A percentile compares a stretch with the other conserved stretches of the same genome.
These are phyloP conservation scores for Enhydra lutris DNA, from an alignment of 2,113 vertebrate species.

Conservation along the genomic window DNA sequence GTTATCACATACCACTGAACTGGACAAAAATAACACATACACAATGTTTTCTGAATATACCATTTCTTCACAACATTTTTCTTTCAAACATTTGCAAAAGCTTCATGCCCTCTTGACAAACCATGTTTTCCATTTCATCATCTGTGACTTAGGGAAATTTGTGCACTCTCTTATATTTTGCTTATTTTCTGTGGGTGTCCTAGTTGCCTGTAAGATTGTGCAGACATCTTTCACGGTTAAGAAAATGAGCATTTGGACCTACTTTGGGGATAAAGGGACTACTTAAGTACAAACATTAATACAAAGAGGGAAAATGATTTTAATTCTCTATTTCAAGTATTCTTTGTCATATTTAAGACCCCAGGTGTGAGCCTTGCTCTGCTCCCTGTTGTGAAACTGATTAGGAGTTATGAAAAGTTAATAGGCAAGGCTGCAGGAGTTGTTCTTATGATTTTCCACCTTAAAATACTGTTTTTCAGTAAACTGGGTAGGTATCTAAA, in stretches of 20 bases:
- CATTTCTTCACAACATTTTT: not conserved
- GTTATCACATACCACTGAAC: not conserved
- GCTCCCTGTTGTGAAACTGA: constrained; percentile 59
- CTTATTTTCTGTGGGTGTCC: constrained; percentile 33
- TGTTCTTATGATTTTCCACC: constrained; percentile 34
- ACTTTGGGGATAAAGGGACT: not conserved
- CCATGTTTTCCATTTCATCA: not conserved
- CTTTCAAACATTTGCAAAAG: not conserved
- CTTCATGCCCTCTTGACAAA: not conserved
- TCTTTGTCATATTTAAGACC: constrained; percentile 46
- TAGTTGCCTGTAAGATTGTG: not conserved
- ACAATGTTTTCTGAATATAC: not conserved
- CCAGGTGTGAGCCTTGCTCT: constrained; percentile 52
- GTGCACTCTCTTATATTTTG: not conserved
- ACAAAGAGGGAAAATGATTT: constrained; percentile 23
- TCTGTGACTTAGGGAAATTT: not conserved
- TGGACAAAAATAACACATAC: not conserved
- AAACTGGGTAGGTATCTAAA: not conserved
- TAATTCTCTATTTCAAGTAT: constrained; percentile 43
- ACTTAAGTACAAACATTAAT: constrained; percentile 40
- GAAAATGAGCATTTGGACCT: constrained; percentile 24
- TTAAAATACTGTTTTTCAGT: constrained; percentile 32
- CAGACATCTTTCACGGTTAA: constrained; percentile 16
- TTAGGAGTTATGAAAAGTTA: constrained; percentile 55
- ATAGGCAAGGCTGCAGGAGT: constrained; percentile 3